phyloP scores from a whole-genome alignment of 1,140 invertebrate species.

The Philaenus spumarius region DNA sequence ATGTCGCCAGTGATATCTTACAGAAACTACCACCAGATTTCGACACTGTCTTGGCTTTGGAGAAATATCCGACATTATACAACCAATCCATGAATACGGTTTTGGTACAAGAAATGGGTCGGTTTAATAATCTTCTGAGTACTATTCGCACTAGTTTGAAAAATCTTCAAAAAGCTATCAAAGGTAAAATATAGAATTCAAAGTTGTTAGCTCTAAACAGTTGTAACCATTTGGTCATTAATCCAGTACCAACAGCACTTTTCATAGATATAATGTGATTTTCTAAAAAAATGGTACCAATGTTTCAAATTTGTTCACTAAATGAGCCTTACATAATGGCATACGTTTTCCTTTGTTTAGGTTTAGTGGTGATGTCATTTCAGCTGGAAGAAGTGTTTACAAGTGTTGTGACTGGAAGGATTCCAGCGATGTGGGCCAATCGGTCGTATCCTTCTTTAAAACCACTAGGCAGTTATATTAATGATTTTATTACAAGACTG shows the following conservation, averaged over 20 bases:
- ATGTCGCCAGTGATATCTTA: slow-evolving; percentile 62
- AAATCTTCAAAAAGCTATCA: slow-evolving; percentile 81
- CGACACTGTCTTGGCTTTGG: slow-evolving; percentile 55
- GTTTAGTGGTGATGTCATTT: slow-evolving; percentile 75
- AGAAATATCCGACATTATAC: slow-evolving; percentile 73
- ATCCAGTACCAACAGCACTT: background rate
- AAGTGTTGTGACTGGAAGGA: slow-evolving; percentile 74
- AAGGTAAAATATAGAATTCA: slow-evolving; percentile 65
- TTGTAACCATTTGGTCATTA: background rate
- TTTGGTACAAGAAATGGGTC: slow-evolving; percentile 85
- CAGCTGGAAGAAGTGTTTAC: slow-evolving; percentile 81
- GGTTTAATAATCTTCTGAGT: slow-evolving; percentile 75
- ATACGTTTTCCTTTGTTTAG: slow-evolving; percentile 41
- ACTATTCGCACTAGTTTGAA: slow-evolving; percentile 67
- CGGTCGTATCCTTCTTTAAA: slow-evolving; percentile 92
- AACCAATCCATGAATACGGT: slow-evolving; percentile 89
- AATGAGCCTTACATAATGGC: too few relatives aligned
- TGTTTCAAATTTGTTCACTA: too few relatives aligned
- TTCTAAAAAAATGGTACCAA: slow-evolving; percentile 23
- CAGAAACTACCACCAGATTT: slow-evolving; percentile 65
- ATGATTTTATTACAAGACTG: slow-evolving; percentile 77
- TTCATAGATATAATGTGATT: slow-evolving; percentile 6
- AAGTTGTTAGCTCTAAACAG: background rate
- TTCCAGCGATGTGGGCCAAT: slow-evolving; percentile 74
- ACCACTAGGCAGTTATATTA: slow-evolving; percentile 82